Percentiles rank a stretch among this genome's conserved stretches.
phyloP scores from a whole-genome alignment of 2,888 invertebrate species.

The Hetaerina titia region DNA sequence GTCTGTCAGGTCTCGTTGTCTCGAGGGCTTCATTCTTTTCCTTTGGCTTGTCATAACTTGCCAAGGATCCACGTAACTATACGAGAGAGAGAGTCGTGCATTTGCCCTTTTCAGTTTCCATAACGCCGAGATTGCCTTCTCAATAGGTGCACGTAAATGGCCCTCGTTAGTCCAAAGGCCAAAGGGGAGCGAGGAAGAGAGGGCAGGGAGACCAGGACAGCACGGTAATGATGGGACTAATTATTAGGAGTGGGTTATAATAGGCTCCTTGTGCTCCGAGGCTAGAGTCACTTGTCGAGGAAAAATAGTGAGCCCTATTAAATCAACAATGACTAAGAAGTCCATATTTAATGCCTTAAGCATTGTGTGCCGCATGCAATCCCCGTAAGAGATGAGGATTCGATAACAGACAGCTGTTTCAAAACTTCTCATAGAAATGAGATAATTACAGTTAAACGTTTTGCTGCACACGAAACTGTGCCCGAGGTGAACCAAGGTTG shows the following conservation, averaged over 20 bases:
- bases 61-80: constrained; percentile 62
- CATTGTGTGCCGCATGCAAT: not conserved
- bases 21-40: constrained; percentile 44
- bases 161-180: constrained; percentile 39
- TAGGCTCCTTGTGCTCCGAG: not conserved
- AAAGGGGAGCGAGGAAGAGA: not conserved
- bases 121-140: constrained; percentile 55
- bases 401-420: no score
- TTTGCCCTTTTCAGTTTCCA: constrained; percentile 48
- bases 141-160: constrained; percentile 58
- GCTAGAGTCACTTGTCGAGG: not conserved
- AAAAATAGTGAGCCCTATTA: not conserved
- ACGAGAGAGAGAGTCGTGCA: constrained; percentile 5
- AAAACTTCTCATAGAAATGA: no score
- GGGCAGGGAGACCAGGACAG: not conserved
- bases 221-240: constrained; percentile 29
- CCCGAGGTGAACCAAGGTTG: no score
- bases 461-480: no score
- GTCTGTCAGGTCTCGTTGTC: constrained; percentile 55
- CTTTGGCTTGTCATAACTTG: constrained; percentile 63
- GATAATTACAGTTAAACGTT: no score
- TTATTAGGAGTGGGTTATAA: constrained; percentile 43
- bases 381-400: not conserved
- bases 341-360: not conserved
- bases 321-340: not conserved